A percentile compares a stretch with the other conserved stretches of the same genome.
phyloP scores from a whole-genome alignment of 1,140 invertebrate genomes.

The Pseudachorutes palmiensis region DNA sequence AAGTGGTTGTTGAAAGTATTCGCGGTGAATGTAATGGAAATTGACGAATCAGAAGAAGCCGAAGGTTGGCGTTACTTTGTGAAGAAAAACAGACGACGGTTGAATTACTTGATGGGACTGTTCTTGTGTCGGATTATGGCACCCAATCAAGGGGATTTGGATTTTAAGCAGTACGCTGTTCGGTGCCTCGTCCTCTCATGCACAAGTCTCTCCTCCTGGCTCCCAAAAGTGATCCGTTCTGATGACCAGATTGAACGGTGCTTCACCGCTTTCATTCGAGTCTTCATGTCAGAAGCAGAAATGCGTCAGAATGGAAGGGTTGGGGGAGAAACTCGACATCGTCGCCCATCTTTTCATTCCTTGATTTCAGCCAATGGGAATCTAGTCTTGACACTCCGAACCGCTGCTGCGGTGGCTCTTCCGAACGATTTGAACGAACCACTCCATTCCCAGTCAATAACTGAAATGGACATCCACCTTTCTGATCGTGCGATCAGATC shows the following conservation, averaged over 20 bases:
- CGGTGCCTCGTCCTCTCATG: constrained; percentile 16
- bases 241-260: constrained; percentile 33
- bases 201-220: constrained; percentile 23
- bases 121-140: constrained; percentile 31
- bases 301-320: constrained; percentile 6
- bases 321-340: neutral
- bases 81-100: constrained; percentile 25
- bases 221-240: constrained; percentile 29
- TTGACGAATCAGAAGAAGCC: constrained; percentile 22
- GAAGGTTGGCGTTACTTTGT: constrained; percentile 33
- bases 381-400: constrained; percentile 22
- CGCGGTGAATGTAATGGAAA: constrained; percentile 26
- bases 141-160: constrained; percentile 24
- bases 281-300: constrained; percentile 28
- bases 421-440: neutral
- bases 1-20: constrained; percentile 33
- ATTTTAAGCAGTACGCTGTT: constrained; percentile 26
- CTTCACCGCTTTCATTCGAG: constrained; percentile 33
- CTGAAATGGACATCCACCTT: constrained; percentile 13
- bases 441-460: neutral
- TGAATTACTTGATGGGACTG: constrained; percentile 27
- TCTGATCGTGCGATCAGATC: constrained; percentile 19
- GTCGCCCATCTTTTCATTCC: constrained; percentile 24
- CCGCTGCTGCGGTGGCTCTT: constrained; percentile 10
- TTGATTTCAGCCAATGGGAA: constrained; percentile 24